Conservation (phyloP, 2,113 vertebrate genomes). For the Rhinogobius similis region DNA sequence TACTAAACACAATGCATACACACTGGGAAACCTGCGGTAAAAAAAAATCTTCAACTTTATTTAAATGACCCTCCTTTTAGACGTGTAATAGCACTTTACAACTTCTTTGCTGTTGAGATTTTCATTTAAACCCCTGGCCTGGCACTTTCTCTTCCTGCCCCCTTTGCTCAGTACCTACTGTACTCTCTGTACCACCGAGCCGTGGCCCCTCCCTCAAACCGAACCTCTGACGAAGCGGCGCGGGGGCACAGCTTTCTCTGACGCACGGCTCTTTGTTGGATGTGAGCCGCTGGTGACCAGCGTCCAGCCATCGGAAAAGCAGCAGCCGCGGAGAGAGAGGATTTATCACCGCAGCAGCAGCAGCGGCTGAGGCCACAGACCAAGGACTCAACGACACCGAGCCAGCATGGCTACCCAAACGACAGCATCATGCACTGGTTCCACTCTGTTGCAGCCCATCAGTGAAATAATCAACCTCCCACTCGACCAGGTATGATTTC, state of each 20-base stretch:
- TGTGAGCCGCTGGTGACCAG: conserved; percentile 62
- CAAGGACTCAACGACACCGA: conserved; percentile 46
- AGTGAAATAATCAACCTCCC: conserved; percentile 91
- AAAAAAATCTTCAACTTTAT: too few relatives aligned
- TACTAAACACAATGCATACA: too few relatives aligned
- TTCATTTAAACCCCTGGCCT: not conserved
- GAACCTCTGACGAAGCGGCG: not conserved
- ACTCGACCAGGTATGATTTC: conserved; percentile 87
- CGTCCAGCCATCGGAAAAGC: conserved; percentile 54
- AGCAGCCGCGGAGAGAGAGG: conserved; percentile 31
- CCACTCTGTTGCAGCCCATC: conserved; percentile 90
- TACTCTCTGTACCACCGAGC: not conserved
- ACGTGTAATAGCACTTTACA: too few relatives aligned
- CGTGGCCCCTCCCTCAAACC: conserved; percentile 1
- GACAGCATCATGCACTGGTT: conserved; percentile 86
- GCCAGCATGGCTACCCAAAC: conserved; percentile 85
- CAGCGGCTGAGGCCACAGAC: conserved; percentile 41
- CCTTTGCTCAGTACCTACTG: not conserved
- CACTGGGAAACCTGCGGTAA: too few relatives aligned
- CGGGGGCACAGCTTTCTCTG: not conserved
- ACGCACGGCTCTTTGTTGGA: conserved; percentile 42
- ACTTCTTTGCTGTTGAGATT: not conserved
- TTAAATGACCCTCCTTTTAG: too few relatives aligned
- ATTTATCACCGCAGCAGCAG: conserved; percentile 42
- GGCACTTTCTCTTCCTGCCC: not conserved